Conservation (phyloP, 2,797 vertebrate species). For the Schizopygopsis pylzovi region DNA sequence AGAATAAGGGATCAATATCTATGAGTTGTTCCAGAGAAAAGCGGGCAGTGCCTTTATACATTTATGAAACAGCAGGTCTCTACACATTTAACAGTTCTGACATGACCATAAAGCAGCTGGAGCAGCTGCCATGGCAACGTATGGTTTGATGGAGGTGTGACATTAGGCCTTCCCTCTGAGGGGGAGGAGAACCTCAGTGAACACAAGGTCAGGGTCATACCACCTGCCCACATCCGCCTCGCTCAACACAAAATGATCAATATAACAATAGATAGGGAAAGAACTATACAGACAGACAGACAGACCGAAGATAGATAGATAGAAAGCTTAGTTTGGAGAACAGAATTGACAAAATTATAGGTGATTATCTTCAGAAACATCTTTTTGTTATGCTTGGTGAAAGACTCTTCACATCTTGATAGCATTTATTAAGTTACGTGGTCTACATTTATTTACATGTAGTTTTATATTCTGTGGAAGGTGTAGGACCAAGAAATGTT, state of each 20-base stretch:
- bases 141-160: conserved; percentile 48
- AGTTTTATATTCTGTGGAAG: too few species aligned
- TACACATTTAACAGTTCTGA: conserved; percentile 31
- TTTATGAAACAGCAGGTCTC: conserved; percentile 23
- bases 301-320: neutral
- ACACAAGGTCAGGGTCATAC: conserved; percentile 13
- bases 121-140: conserved; percentile 58
- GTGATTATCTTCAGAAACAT: too few species aligned
- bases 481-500: too few species aligned
- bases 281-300: neutral
- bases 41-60: neutral
- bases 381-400: too few species aligned
- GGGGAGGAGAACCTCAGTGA: conserved; percentile 26
- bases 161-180: conserved; percentile 50
- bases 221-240: conserved; percentile 17
- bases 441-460: too few species aligned
- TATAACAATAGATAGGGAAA: neutral
- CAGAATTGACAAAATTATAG: too few species aligned
- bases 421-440: too few species aligned
- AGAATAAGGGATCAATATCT: conserved; percentile 4
- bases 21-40: neutral
- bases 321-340: too few species aligned
- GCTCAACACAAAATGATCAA: neutral
- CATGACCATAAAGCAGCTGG: conserved; percentile 42
- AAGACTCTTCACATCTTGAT: too few species aligned